Evolutionary conservation across 1,140 invertebrate species (phyloP), one percentile per base, ranked within the genome.

Genomic region (Camponotus vicinus): DNA sequence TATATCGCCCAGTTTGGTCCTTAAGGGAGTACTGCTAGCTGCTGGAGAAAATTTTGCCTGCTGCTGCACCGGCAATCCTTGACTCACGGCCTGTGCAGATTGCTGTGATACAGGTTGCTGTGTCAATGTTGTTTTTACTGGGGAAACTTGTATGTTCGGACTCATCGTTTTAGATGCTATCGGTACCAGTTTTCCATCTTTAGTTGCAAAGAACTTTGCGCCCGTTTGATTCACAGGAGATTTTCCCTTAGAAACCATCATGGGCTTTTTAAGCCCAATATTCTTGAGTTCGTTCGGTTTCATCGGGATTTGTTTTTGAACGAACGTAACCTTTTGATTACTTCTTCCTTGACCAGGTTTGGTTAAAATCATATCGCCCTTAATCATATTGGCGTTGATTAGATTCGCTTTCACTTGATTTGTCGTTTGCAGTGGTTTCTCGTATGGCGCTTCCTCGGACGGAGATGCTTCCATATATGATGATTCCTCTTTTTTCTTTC

Each of bases 371-470:
- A 95, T 95, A 52, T 95, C 95, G 3, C 93, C 94, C 73, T 94
- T 95, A 15, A 95, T 92, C 93, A 94, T 95, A 67, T 95, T 95
- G n/a, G 94, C 90, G 66, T 82, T 95, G 15, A 95, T 95, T 9
- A 95, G 75, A 91, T 95, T 94, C 4, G 94, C 93, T 79, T 95
- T 95, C 6, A 95, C 94, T 91, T 94, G 93, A 87, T 95, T 95
- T 9, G 94, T 94, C 18, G 94, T 94, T 88, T 95, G 93, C 3
- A 95, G 49, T 6, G 92, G 89, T 87, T 94, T 95, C 13, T 94
- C 92, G 27, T 82, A 37, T 18, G 78, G 37, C 1, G 61, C 27
- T 34, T 92, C 90, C 67, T 89, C 11, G 67, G 55, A 84, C 9
- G 89, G 55, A 13, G 82, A 59, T 0, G 80, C 18, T 64, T 92